Evolutionary conservation across 23 tunicate genomes (phyloP).

Genomic region (Botrylloides violaceus): DNA sequence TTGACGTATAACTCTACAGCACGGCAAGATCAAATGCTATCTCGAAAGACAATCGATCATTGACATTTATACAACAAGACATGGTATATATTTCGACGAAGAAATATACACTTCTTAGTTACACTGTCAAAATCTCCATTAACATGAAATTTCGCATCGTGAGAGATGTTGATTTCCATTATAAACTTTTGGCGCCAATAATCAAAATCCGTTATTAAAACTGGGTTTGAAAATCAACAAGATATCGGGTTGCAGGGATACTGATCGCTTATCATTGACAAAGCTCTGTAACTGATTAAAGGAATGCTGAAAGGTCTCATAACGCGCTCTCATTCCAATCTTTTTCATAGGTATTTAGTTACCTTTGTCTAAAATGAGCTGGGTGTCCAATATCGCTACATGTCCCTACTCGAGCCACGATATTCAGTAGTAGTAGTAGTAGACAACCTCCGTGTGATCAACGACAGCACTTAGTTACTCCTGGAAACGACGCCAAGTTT

Average conservation of each 20-base stretch:
- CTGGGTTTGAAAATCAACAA: slow-evolving; percentile 2
- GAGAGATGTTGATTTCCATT: too few species aligned
- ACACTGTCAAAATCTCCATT: too few species aligned
- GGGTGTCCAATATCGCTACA: not conserved
- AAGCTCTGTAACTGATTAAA: slow-evolving; percentile 2
- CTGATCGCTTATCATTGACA: not conserved
- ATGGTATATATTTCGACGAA: too few species aligned
- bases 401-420: not conserved
- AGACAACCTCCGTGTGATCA: not conserved
- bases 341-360: not conserved
- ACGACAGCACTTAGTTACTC: not conserved
- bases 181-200: not conserved
- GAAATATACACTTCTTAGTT: too few species aligned
- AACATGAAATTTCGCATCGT: too few species aligned
- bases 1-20: too few species aligned
- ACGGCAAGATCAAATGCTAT: too few species aligned
- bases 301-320: not conserved
- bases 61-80: too few species aligned
- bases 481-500: not conserved
- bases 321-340: not conserved
- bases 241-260: not conserved
- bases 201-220: not conserved
- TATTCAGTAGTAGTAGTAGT: slow-evolving; percentile 1
- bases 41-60: too few species aligned
- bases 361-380: not conserved